These are phyloP conservation scores for Lepilemur ruficaudatus DNA, from an alignment of 2,797 vertebrate genomes.

Conservation along the genomic window DNA sequence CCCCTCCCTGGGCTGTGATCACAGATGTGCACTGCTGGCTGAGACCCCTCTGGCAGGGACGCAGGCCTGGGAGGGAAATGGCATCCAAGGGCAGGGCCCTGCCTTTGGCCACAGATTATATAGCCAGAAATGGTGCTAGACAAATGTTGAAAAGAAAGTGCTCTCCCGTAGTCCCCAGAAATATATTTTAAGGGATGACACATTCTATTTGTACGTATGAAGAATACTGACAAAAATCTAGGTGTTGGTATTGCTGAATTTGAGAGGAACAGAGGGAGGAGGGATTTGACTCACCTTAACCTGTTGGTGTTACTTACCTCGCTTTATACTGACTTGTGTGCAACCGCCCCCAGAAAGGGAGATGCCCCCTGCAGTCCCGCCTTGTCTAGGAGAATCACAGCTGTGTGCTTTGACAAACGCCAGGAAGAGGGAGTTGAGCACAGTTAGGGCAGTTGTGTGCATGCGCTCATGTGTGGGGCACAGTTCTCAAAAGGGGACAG, in stretches of 20 bases:
- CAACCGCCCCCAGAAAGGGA: not conserved
- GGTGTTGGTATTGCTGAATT: not conserved
- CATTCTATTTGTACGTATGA: not conserved
- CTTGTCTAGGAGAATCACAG: not conserved
- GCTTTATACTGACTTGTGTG: not conserved
- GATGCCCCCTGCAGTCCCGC: not conserved
- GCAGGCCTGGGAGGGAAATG: not conserved
- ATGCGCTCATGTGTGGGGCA: accelerated
- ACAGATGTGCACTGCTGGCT: not conserved
- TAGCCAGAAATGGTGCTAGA: not conserved
- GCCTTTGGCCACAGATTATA: not conserved
- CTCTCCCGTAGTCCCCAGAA: not conserved
- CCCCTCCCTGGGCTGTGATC: not conserved
- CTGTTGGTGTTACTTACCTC: not conserved
- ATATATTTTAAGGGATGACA: not conserved
- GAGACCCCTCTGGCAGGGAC: not conserved
- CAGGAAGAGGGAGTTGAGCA: not conserved
- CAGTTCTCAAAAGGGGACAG: not conserved
- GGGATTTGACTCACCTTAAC: not conserved
- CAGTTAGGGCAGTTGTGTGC: not conserved
- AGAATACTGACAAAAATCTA: not conserved
- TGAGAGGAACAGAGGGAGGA: not conserved
- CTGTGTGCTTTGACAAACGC: not conserved
- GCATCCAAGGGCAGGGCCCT: not conserved
- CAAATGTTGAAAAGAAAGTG: not conserved